Conservation (phyloP, 2,113 vertebrate genomes). For the Patagioenas fasciata region DNA sequence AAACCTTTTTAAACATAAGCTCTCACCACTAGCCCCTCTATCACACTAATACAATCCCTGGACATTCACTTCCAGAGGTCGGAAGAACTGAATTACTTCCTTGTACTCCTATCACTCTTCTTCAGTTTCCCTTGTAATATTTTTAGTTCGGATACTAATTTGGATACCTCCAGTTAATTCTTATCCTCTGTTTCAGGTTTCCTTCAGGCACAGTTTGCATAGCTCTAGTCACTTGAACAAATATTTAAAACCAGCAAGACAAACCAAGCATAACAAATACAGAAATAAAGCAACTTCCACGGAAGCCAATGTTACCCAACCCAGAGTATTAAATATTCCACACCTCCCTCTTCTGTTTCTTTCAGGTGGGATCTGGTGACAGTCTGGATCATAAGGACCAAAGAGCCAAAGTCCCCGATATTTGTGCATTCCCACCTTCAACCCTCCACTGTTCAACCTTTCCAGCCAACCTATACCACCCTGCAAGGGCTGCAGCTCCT, state of each 20-base stretch:
- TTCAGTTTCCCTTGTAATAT: neutral
- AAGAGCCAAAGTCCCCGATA: neutral
- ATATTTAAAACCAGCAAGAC: slow-evolving; percentile 63
- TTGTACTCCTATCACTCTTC: neutral
- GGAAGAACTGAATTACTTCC: neutral
- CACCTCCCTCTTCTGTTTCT: neutral
- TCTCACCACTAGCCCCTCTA: neutral
- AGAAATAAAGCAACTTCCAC: slow-evolving; percentile 56
- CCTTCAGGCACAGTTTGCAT: slow-evolving; percentile 41
- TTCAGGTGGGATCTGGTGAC: neutral
- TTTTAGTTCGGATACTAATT: neutral
- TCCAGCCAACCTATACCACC: rapidly evolving
- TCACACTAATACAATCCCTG: neutral
- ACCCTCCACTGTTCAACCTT: neutral
- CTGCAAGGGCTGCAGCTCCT: neutral
- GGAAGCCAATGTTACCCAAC: slow-evolving; percentile 43
- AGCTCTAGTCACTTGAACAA: slow-evolving; percentile 55
- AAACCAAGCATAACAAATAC: slow-evolving; percentile 62
- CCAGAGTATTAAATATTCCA: neutral
- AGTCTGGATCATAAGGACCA: neutral
- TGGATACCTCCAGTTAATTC: neutral
- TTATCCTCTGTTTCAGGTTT: neutral
- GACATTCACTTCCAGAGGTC: neutral
- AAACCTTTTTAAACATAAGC: neutral
- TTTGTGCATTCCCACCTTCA: neutral